Conservation (phyloP, 2,888 invertebrate genomes). For the Cheilosia urbana region DNA sequence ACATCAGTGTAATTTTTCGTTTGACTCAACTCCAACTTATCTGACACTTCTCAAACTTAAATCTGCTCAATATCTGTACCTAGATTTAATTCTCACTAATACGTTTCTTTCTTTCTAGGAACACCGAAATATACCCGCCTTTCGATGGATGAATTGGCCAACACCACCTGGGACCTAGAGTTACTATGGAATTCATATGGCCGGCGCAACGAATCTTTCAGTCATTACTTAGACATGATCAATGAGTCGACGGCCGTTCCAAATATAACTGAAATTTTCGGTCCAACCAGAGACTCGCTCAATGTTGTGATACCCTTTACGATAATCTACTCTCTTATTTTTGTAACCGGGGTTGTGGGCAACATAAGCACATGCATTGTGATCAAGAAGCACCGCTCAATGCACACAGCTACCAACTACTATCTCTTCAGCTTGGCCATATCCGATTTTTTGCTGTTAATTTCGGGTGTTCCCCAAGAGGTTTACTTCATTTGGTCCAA, state of each 20-base stretch:
- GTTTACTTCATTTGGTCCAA: slow-evolving; percentile 91
- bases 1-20: no score
- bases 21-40: background rate
- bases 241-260: slow-evolving; percentile 50
- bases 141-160: slow-evolving; percentile 58
- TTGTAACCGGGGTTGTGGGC: slow-evolving; percentile 91
- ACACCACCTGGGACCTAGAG: slow-evolving; percentile 65
- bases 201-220: slow-evolving; percentile 50
- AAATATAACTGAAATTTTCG: slow-evolving; percentile 76
- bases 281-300: slow-evolving; percentile 87
- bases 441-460: slow-evolving; percentile 90
- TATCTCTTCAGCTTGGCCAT: slow-evolving; percentile 94
- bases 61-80: no score
- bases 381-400: slow-evolving; percentile 91
- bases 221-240: slow-evolving; percentile 49
- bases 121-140: slow-evolving; percentile 1
- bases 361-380: slow-evolving; percentile 94
- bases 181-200: slow-evolving; percentile 52
- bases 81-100: background rate
- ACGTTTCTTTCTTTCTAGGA: slow-evolving; percentile 44
- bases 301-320: slow-evolving; percentile 89
- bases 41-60: background rate
- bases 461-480: slow-evolving; percentile 90
- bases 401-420: slow-evolving; percentile 92
- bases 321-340: slow-evolving; percentile 90